phyloP scores from a whole-genome alignment of 2,888 invertebrate species.

The Thelaira solivaga region DNA sequence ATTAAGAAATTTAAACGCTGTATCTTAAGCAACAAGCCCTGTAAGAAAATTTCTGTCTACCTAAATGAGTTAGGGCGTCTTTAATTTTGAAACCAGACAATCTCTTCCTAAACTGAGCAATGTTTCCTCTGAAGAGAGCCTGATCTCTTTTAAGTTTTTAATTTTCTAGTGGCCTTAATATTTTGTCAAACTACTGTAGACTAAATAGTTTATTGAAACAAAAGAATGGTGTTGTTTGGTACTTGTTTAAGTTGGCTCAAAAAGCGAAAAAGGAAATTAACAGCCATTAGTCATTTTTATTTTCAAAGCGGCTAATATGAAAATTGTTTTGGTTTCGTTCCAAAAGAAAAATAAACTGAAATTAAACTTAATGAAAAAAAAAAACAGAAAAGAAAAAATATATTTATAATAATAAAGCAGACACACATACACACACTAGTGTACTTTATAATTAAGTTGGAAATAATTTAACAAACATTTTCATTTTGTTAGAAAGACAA shows the following conservation, averaged over 20 bases:
- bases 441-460: slow-evolving; percentile 51
- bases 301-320: slow-evolving; percentile 56
- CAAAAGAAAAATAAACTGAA: slow-evolving; percentile 18
- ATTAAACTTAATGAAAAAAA: slow-evolving; percentile 9
- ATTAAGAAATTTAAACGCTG: too few relatives aligned
- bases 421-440: neutral
- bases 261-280: slow-evolving; percentile 61
- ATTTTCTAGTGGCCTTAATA: neutral
- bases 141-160: too few relatives aligned
- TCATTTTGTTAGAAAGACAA: too few relatives aligned
- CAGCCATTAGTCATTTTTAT: slow-evolving; percentile 64
- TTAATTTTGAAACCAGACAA: too few relatives aligned
- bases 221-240: neutral
- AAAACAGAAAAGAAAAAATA: neutral
- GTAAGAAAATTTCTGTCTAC: too few relatives aligned
- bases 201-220: neutral
- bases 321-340: slow-evolving; percentile 46
- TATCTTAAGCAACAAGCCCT: too few relatives aligned
- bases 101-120: too few relatives aligned
- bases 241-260: slow-evolving; percentile 1
- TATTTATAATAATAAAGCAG: slow-evolving; percentile 2
- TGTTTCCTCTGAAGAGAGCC: too few relatives aligned
- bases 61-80: too few relatives aligned
- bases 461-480: slow-evolving; percentile 64
- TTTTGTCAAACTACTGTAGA: neutral